Base-by-base conservation (phyloP, 2,888 invertebrate genomes). In the Agrilus cyanescens region DNA sequence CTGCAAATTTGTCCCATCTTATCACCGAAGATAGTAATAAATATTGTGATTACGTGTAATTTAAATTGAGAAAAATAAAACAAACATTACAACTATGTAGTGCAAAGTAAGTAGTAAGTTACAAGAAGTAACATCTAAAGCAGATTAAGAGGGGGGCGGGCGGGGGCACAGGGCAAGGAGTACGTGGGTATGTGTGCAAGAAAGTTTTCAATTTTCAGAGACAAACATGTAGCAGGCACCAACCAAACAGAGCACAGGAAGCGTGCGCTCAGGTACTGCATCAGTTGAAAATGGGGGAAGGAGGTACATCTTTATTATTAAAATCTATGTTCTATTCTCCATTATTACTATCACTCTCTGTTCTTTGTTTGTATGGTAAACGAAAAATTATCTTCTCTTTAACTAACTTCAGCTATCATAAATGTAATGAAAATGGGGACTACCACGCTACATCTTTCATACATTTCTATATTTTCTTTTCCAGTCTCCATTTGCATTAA, bases 161-260 rank as follows among this genome's bases (percentile, higher is more conserved):
- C 25, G 25, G 6, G 10, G 25, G 25, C 25, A 25, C 25, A 25
- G 25, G 25, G 25, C 25, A 10, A 56, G 54, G 52, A 25, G 25
- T 25, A 25, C 10, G 55, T 54, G 55, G 55, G 51, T 46, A 49
- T 38, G 10, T 25, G 64, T 60, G 59, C 56, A 57, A 68, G 62
- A 69, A 69, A 70, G 53, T 51, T 51, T 52, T 55, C 53, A 55
- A 55, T 68, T 71, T 64, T 67, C 71, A 69, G 68, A 57, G 68
- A 72, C 65, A 69, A 70, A 73, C 72, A 69, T 73, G 74, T 57
- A 63, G 60, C 63, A 75, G 68, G 67, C 69, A 66, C 67, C 69
- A 67, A 68, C 67, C 68, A 66, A 65, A 62, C 57, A 57, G 57
- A 59, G 59, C 61, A 62, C 61, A 63, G 57, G 51, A 63, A 65